Evolutionary conservation across 2,888 invertebrate genomes (phyloP), one percentile per base, ranked within the genome.

Genomic region (Timema podura): DNA sequence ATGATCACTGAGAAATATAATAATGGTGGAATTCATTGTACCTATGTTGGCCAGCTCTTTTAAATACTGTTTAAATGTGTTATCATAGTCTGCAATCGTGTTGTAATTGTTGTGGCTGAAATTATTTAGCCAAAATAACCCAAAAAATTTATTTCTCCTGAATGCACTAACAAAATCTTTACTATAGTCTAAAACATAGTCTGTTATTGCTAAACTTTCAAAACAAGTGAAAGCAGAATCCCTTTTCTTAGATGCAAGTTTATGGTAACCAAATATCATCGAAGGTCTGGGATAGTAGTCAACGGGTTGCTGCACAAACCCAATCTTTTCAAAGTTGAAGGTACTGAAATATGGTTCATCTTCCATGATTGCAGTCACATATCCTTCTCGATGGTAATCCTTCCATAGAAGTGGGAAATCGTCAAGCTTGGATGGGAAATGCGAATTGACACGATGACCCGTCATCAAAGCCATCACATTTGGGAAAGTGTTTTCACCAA

Each of bases 401-500:
- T 81, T 81, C 83, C 83, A 84, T 10, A 83, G 76, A 68, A 82
- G 80, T 1, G 80, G 77, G 73, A 80, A 81, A 47, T 77, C 73
- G 71, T 82, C 82, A 65, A 77, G 74, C 47, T 76, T 75, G 57
- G 57, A 5, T n/a, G 8, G n/a, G 8, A 30, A 8, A 8, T 57
- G 10, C 10, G 57, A 30, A 15, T 16, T 82, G 47, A 87, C 87
- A 59, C 85, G 86, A 61, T 89, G 79, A 0, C 96, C 96, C 6
- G 89, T 87, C 11, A 96, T 81, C 73, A 93, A 85, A 0, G 96
- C 92, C 9, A 92, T 86, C 71, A 97, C 80, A 80, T 97, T 97
- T 0, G 95, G 95, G 79, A 92, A 95, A 0, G 96, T 96, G 80
- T 96, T 97, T 80, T 96, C 96, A 3, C 89, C 97, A n/a, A 84